Evolutionary conservation across 2,888 invertebrate genomes (phyloP).

Genomic region (Eristalinus sepulchralis): DNA sequence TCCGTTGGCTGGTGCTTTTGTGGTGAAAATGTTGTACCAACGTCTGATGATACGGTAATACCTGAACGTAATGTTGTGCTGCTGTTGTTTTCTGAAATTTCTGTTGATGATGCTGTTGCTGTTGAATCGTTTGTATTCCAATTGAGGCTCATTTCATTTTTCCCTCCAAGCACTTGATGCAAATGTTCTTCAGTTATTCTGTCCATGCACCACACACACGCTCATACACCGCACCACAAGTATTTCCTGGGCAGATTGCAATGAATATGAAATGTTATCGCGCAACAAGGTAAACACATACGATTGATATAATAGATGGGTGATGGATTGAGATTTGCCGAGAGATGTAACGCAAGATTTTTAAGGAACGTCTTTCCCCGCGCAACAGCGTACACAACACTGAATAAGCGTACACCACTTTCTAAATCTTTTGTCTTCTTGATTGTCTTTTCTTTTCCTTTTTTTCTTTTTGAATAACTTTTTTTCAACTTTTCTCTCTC

Average conservation of each 20-base stretch:
- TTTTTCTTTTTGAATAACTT: neutral
- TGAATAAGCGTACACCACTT: conserved; percentile 45
- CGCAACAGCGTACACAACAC: conserved; percentile 26
- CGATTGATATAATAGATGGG: neutral
- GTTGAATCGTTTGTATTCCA: conserved; percentile 33
- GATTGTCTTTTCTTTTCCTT: neutral
- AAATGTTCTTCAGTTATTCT: neutral
- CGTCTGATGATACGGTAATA: conserved; percentile 9
- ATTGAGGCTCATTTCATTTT: conserved; percentile 61
- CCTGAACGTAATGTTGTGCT: conserved; percentile 13
- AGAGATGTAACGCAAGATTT: neutral
- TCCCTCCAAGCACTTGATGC: conserved; percentile 7
- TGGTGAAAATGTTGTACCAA: conserved; percentile 8
- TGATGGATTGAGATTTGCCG: neutral
- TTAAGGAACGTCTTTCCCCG: conserved; percentile 3
- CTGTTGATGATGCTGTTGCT: neutral
- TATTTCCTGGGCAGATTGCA: neutral
- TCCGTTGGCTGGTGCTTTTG: conserved; percentile 6
- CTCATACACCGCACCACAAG: neutral
- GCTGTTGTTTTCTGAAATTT: neutral
- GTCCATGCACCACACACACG: neutral
- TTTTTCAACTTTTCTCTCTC: neutral
- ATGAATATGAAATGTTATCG: neutral
- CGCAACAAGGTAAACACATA: neutral
- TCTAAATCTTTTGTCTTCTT: conserved; percentile 38